A percentile compares a stretch with the other conserved stretches of the same genome.
Evolutionary conservation across 2,888 invertebrate species (phyloP).

Genomic region (Tetrapedia diversipes): DNA sequence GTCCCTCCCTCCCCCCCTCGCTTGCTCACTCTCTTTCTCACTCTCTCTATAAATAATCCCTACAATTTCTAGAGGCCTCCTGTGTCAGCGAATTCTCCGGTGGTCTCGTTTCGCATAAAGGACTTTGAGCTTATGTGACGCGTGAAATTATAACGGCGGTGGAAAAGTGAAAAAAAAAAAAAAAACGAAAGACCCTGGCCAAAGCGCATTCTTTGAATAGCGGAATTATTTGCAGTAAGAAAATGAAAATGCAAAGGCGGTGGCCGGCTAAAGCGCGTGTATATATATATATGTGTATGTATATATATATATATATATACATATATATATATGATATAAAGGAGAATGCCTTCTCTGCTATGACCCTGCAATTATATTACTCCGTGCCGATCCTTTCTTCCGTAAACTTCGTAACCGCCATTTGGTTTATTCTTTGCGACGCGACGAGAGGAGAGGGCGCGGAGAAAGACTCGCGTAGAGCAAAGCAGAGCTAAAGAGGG

Average conservation of each 20-base stretch:
- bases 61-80: slow-evolving; percentile 64
- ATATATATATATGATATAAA: too few relatives aligned
- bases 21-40: neutral
- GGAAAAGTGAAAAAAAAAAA: slow-evolving; percentile 42
- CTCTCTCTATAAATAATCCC: slow-evolving; percentile 68
- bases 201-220: slow-evolving; percentile 57
- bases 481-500: neutral
- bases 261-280: slow-evolving; percentile 43
- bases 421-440: slow-evolving; percentile 33
- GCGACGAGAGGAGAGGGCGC: neutral
- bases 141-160: slow-evolving; percentile 73
- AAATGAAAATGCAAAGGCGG: slow-evolving; percentile 61
- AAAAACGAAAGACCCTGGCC: slow-evolving; percentile 24
- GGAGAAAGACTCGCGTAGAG: neutral
- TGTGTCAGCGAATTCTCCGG: slow-evolving; percentile 63
- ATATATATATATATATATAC: too few relatives aligned
- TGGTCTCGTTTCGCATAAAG: slow-evolving; percentile 65
- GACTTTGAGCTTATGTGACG: slow-evolving; percentile 74
- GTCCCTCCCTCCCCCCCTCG: neutral
- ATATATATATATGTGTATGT: too few relatives aligned
- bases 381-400: slow-evolving; percentile 45
- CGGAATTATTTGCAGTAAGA: slow-evolving; percentile 57
- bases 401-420: slow-evolving; percentile 41
- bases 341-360: slow-evolving; percentile 48
- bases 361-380: slow-evolving; percentile 54